Conservation (phyloP, 2,888 invertebrate genomes). For the Spatulosminthurus flaviceps region DNA sequence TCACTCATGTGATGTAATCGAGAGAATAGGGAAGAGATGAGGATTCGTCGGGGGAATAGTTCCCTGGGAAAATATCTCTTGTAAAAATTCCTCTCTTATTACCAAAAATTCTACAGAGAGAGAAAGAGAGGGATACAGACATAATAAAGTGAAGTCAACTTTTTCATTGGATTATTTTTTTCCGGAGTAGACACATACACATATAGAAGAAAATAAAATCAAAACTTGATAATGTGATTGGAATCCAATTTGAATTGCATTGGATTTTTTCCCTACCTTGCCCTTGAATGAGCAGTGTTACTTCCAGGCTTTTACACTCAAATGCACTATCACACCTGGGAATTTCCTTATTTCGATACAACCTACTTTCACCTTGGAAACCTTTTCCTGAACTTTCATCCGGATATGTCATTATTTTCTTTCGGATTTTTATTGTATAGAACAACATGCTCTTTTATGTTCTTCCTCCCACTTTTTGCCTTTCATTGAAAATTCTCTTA, state of each 20-base stretch:
- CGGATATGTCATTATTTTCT: too few species aligned
- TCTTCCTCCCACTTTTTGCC: too few species aligned
- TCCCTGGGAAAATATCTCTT: too few species aligned
- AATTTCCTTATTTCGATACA: not conserved
- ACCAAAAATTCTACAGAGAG: not conserved
- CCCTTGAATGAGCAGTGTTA: too few species aligned
- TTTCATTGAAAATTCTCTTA: too few species aligned
- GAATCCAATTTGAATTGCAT: constrained; percentile 36
- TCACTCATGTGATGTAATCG: constrained; percentile 14
- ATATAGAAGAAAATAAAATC: too few species aligned
- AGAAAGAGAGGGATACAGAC: not conserved
- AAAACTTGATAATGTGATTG: constrained; percentile 38
- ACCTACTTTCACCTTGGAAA: not conserved
- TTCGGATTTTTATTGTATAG: too few species aligned
- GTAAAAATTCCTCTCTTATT: too few species aligned
- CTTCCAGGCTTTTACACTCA: too few species aligned
- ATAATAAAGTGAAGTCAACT: not conserved
- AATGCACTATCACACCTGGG: not conserved
- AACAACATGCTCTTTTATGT: too few species aligned
- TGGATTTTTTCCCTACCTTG: not conserved
- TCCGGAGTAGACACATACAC: too few species aligned
- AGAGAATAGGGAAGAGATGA: not conserved
- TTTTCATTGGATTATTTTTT: constrained; percentile 29
- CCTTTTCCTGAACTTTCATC: too few species aligned
- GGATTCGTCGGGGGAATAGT: not conserved